phyloP scores from a whole-genome alignment of 2,113 vertebrate species.

The Otis tarda region DNA sequence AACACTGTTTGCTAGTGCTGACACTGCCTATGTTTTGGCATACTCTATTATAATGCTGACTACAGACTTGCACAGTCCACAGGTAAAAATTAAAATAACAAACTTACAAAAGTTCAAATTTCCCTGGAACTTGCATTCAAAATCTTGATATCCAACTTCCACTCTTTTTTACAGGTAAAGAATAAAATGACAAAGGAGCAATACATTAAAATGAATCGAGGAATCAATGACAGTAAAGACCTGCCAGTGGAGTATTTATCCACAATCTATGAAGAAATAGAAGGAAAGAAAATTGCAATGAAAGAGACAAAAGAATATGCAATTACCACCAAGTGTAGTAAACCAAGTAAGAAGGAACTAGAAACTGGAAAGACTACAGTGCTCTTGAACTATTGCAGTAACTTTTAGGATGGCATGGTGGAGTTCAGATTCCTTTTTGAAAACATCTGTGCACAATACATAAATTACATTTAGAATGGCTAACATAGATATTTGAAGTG shows the following conservation, averaged over 20 bases:
- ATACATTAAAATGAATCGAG: slow-evolving; percentile 99
- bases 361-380: neutral
- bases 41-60: slow-evolving; percentile 99
- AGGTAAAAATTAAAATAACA: slow-evolving; percentile 74
- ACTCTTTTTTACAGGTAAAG: slow-evolving; percentile 83
- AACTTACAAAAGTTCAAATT: neutral
- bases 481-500: neutral
- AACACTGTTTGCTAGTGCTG: slow-evolving; percentile 95
- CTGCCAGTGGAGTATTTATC: slow-evolving; percentile 95
- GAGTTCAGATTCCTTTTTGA: neutral
- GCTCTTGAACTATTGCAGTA: neutral
- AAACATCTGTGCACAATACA: neutral
- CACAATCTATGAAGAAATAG: slow-evolving; percentile 94
- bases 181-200: slow-evolving; percentile 99
- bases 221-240: slow-evolving; percentile 98
- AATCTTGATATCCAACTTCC: neutral
- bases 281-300: slow-evolving; percentile 97
- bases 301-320: slow-evolving; percentile 95
- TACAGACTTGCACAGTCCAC: slow-evolving; percentile 96
- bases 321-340: slow-evolving; percentile 88
- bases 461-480: neutral
- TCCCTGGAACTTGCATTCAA: neutral
- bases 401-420: neutral
- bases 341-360: slow-evolving; percentile 86
- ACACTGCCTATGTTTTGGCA: slow-evolving; percentile 96